Evolutionary conservation across 2,888 invertebrate genomes (phyloP).

Genomic region (Barypeithes pellucidus): DNA sequence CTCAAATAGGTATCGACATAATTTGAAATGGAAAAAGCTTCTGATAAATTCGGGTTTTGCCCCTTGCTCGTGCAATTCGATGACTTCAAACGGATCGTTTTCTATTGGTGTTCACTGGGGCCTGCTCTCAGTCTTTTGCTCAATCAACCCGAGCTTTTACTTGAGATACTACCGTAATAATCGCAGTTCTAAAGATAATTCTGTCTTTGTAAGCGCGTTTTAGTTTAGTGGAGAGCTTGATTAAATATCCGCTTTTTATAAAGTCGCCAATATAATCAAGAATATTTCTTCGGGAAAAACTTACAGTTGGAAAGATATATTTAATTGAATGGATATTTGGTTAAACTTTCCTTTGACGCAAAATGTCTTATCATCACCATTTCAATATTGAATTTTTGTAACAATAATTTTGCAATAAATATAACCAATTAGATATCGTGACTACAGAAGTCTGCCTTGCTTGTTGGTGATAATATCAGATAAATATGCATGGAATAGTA

Average conservation of each 20-base stretch:
- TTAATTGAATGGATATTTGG: conserved; percentile 4
- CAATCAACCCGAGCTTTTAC: conserved; percentile 60
- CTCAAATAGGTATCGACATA: conserved; percentile 42
- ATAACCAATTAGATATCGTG: no score
- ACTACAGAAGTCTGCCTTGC: no score
- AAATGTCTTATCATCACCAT: not conserved
- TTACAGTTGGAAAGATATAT: not conserved
- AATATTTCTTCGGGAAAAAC: conserved; percentile 19
- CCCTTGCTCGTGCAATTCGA: conserved; percentile 40
- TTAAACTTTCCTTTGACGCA: not conserved
- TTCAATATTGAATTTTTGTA: not conserved
- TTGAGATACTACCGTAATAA: conserved; percentile 61
- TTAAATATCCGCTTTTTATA: conserved; percentile 45
- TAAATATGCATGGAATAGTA: no score
- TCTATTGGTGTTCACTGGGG: conserved; percentile 52
- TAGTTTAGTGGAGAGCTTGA: conserved; percentile 40
- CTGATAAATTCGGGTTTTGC: conserved; percentile 39
- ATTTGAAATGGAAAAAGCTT: conserved; percentile 46
- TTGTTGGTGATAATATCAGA: no score
- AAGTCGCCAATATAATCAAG: conserved; percentile 32
- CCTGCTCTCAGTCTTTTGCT: conserved; percentile 57
- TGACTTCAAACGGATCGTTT: conserved; percentile 47
- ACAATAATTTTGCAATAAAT: no score
- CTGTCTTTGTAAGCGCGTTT: conserved; percentile 57
- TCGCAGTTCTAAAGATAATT: conserved; percentile 63